Base-by-base conservation (phyloP, 2,888 invertebrate genomes). In the Archips crataeganus region DNA sequence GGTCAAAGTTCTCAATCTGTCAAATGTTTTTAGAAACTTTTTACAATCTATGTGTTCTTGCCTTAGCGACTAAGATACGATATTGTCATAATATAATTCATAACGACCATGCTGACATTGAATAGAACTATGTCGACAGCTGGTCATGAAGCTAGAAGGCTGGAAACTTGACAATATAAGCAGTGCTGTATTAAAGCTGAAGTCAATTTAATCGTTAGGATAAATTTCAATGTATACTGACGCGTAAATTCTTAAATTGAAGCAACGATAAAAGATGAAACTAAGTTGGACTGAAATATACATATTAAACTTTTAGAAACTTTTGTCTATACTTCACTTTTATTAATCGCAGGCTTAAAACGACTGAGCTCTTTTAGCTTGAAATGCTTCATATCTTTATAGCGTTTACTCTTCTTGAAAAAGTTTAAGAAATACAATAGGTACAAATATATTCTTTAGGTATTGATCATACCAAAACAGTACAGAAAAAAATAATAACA, bases 51-150 rank as follows among this genome's bases (percentile, higher is more conserved):
- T 9, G 45, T 70, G 62, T 13, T 63, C 62, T 72, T 69, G 49
- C 60, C 54, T 59, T 65, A 69, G 15, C 69, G 9, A n/a, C 36
- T 65, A 42, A 62, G 15, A 54, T 6, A 49, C 57, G 5, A 9
- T 54, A 70, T 60, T 62, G 45, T 59, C 15, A 39, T 39, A 39
- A 39, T 39, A 6, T 39, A 39, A 39, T 39, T 39, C 39, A 49
- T 69, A 74, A 71, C 36, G 61, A 70, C 66, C 71, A 13, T 42
- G 49, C 47, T 73, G 73, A 71, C 71, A 76, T 76, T 75, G 75
- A 75, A 57, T 61, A 36, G 9, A 54, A 68, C n/a, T 49, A 49
- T 57, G 63, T 66, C 42, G 59, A 61, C 49, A 61, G 8, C 32
- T 49, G 39, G 11, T 36, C 54, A 34, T 67, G 36, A 57, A 39